Evolutionary conservation across 2,888 invertebrate genomes (phyloP).

Genomic region (Allophyes oxyacanthae): DNA sequence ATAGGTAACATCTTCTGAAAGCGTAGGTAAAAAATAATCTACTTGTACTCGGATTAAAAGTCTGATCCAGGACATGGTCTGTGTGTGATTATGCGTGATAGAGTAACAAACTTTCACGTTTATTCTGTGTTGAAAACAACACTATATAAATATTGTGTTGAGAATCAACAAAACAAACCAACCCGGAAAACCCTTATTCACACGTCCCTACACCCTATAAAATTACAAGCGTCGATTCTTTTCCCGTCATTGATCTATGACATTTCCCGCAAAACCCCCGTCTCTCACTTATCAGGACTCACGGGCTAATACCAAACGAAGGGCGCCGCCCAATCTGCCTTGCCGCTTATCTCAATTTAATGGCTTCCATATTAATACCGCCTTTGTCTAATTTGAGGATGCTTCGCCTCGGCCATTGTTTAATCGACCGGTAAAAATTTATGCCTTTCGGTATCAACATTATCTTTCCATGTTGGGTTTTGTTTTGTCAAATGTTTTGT

Average conservation of each 20-base stretch:
- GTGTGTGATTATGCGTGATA: too few species aligned
- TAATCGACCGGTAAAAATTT: conserved; percentile 84
- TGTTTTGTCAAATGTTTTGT: conserved; percentile 49
- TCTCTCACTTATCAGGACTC: conserved; percentile 86
- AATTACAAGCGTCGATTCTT: conserved; percentile 47
- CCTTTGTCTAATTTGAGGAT: conserved; percentile 87
- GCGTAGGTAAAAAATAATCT: too few species aligned
- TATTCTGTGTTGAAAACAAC: conserved; percentile 23
- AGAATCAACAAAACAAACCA: conserved; percentile 10
- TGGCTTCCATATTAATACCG: conserved; percentile 88
- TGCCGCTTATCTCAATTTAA: conserved; percentile 88
- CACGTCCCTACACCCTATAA: conserved; percentile 25
- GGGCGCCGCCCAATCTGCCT: conserved; percentile 87
- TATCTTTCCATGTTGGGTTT: conserved; percentile 49
- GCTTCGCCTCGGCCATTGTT: conserved; percentile 76
- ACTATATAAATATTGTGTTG: not conserved
- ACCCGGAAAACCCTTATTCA: conserved; percentile 1
- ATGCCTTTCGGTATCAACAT: conserved; percentile 63
- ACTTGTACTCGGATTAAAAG: too few species aligned
- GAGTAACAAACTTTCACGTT: too few species aligned
- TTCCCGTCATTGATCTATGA: conserved; percentile 70
- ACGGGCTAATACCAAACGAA: conserved; percentile 85
- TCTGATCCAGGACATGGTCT: too few species aligned
- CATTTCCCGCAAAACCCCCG: conserved; percentile 73
- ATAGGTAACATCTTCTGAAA: too few species aligned